Conservation (phyloP, 2,113 vertebrate species). For the Corapipo altera region DNA sequence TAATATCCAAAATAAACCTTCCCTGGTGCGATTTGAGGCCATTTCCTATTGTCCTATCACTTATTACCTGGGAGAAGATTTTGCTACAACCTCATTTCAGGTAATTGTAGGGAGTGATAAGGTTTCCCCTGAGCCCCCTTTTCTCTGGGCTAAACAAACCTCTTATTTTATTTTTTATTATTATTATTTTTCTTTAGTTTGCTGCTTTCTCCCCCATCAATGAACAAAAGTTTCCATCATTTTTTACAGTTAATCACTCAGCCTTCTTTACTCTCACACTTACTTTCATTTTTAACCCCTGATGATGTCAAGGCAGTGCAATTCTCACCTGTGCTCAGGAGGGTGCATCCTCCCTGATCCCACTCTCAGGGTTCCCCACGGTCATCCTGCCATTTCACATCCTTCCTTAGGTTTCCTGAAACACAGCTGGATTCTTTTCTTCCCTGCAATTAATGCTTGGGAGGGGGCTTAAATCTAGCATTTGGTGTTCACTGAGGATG, state of each 20-base stretch:
- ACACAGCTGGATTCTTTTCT: background rate
- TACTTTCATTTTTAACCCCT: background rate
- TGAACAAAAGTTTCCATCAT: background rate
- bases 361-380: background rate
- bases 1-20: background rate
- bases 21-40: background rate
- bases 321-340: background rate
- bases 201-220: background rate
- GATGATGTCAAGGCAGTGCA: background rate
- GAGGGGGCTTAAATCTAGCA: background rate
- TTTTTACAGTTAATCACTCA: background rate
- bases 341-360: background rate
- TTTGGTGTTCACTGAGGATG: background rate
- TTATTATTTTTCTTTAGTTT: background rate
- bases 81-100: background rate
- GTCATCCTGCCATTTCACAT: background rate
- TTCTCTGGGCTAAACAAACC: background rate
- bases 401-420: background rate
- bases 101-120: fast-evolving
- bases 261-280: background rate
- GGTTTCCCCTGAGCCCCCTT: background rate
- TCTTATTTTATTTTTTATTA: too few species aligned
- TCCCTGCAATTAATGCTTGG: background rate
- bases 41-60: background rate
- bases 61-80: background rate